phyloP scores from a whole-genome alignment of 2,113 vertebrate genomes.

The Cinclus mexicanus region DNA sequence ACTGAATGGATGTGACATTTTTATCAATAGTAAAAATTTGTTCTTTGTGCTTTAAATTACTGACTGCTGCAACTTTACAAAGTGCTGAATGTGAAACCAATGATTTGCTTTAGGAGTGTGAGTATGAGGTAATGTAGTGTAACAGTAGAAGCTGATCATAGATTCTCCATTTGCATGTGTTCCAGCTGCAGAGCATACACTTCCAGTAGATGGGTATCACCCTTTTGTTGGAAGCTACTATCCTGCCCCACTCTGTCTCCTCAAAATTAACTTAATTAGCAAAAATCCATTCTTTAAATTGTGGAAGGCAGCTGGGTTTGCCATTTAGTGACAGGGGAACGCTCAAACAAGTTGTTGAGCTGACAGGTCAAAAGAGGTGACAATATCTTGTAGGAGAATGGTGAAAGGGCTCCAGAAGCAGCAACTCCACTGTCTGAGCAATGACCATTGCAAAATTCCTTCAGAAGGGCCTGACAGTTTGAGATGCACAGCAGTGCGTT shows the following conservation, averaged over 20 bases:
- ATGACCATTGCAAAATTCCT: not conserved
- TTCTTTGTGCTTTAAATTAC: not conserved
- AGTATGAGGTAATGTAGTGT: not conserved
- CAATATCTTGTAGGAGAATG: not conserved
- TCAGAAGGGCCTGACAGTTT: not conserved
- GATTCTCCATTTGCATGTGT: not conserved
- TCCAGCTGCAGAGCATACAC: not conserved
- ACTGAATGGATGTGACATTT: not conserved
- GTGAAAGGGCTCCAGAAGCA: not conserved
- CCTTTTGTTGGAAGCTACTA: not conserved
- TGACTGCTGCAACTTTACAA: not conserved
- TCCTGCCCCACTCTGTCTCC: not conserved
- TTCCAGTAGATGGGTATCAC: not conserved
- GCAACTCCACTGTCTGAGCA: not conserved
- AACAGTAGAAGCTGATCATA: not conserved
- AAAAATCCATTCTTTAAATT: not conserved
- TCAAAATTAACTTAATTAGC: not conserved
- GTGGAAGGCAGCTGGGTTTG: not conserved
- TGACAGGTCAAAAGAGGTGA: not conserved
- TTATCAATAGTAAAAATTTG: slow-evolving; percentile 17
- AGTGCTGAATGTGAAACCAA: not conserved
- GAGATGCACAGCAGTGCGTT: not conserved
- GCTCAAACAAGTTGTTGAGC: not conserved
- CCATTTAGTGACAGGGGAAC: not conserved
- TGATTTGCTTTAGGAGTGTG: not conserved